These are phyloP conservation scores for Elaphurus davidianus DNA, from an alignment of 2,113 vertebrate genomes.

Conservation along the genomic window DNA sequence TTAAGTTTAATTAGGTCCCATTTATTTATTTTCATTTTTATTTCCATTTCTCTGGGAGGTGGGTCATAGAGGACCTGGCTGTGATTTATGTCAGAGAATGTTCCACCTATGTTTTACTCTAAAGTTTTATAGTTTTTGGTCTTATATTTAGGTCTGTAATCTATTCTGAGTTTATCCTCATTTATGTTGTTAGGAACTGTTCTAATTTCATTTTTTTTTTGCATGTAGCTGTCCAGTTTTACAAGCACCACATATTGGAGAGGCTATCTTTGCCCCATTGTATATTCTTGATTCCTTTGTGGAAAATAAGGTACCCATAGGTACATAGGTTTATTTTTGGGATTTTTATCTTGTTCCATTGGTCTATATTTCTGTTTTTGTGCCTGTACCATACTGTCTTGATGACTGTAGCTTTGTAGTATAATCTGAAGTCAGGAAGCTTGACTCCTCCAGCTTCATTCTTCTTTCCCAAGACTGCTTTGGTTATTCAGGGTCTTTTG, in stretches of 20 bases:
- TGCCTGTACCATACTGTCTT: background rate
- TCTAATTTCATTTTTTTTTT: background rate
- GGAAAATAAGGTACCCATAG: background rate
- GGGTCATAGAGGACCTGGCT: background rate
- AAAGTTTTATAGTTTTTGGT: background rate
- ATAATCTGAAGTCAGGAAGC: background rate
- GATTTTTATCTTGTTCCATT: background rate
- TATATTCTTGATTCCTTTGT: background rate
- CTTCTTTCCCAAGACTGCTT: background rate
- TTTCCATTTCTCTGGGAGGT: background rate
- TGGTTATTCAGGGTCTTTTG: background rate
- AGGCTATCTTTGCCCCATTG: background rate
- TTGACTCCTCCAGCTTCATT: background rate
- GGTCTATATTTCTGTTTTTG: background rate
- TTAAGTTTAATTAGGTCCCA: background rate
- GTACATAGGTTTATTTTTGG: fast-evolving
- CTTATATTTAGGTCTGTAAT: background rate
- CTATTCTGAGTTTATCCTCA: background rate
- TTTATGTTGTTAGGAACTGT: background rate
- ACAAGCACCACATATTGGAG: background rate
- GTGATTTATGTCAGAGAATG: background rate
- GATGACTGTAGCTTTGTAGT: background rate
- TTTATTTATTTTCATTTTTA: background rate
- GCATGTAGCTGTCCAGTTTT: background rate
- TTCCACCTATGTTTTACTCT: background rate